phyloP scores from a whole-genome alignment of 1,140 invertebrate genomes.

The Anadara kagoshimensis region DNA sequence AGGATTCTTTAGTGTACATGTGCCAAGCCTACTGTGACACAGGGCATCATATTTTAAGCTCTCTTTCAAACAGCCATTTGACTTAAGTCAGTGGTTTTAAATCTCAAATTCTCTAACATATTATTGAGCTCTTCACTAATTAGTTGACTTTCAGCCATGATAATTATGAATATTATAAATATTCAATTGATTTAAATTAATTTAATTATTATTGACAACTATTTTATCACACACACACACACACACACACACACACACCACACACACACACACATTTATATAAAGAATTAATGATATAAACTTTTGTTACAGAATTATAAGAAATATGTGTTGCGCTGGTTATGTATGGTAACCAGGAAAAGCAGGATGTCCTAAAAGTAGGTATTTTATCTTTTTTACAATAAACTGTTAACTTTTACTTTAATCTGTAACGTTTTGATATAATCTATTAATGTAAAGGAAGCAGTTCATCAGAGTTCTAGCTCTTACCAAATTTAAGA shows the following conservation, averaged over 20 bases:
- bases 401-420: no score
- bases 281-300: not conserved
- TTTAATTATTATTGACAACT: not conserved
- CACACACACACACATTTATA: not conserved
- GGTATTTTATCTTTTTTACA: not conserved
- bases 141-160: not conserved
- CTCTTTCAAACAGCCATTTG: not conserved
- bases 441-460: no score
- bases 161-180: not conserved
- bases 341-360: not conserved
- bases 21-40: not conserved
- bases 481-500: not conserved
- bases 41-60: not conserved
- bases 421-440: no score
- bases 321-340: constrained; percentile 14
- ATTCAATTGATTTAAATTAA: not conserved
- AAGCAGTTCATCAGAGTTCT: not conserved
- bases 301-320: constrained; percentile 13
- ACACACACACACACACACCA: not conserved
- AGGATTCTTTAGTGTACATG: no score
- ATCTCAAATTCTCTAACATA: no score
- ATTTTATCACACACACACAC: not conserved
- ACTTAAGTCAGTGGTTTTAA: no score
- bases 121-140: not conserved
- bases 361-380: constrained; percentile 12